Evolutionary conservation across 2,888 invertebrate genomes (phyloP).

Genomic region (Lampropteryx suffumata): DNA sequence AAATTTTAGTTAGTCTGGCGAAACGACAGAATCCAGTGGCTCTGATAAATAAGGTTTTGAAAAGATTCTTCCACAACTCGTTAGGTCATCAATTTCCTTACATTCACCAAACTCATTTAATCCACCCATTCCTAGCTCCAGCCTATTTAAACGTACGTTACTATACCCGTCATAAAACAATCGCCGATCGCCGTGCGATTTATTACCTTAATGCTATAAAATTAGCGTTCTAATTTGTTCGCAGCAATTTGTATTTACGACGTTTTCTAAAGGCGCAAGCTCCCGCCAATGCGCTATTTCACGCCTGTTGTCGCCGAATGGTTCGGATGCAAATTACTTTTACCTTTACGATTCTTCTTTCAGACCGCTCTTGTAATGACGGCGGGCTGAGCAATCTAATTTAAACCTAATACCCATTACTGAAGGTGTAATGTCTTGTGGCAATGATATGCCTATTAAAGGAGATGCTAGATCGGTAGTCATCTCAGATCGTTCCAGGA

Average conservation of each 20-base stretch:
- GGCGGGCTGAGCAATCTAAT: conserved; percentile 33
- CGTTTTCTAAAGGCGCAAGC: conserved; percentile 47
- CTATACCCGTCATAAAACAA: conserved; percentile 68
- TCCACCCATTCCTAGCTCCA: conserved; percentile 38
- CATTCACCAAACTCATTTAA: conserved; percentile 29
- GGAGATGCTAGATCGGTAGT: conserved; percentile 34
- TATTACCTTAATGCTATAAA: conserved; percentile 72
- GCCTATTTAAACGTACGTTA: conserved; percentile 54
- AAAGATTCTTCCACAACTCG: background rate
- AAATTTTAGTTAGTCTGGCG: too few relatives aligned
- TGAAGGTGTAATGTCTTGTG: background rate
- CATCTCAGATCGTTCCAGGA: conserved; percentile 41
- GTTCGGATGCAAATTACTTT: conserved; percentile 72
- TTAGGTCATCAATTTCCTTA: conserved; percentile 3
- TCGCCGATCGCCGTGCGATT: conserved; percentile 58
- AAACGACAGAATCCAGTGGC: background rate
- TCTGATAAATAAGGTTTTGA: too few relatives aligned
- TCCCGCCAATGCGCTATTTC: conserved; percentile 68
- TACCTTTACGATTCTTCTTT: conserved; percentile 68
- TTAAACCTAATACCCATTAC: conserved; percentile 33
- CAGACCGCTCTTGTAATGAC: conserved; percentile 49
- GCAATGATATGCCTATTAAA: conserved; percentile 37
- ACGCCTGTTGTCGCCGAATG: conserved; percentile 66
- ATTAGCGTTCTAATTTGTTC: conserved; percentile 77
- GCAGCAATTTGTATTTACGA: conserved; percentile 67